Evolutionary conservation across 2,113 vertebrate genomes (phyloP), one percentile per base, ranked within the genome.

Genomic region (Chaenogobius annularis): DNA sequence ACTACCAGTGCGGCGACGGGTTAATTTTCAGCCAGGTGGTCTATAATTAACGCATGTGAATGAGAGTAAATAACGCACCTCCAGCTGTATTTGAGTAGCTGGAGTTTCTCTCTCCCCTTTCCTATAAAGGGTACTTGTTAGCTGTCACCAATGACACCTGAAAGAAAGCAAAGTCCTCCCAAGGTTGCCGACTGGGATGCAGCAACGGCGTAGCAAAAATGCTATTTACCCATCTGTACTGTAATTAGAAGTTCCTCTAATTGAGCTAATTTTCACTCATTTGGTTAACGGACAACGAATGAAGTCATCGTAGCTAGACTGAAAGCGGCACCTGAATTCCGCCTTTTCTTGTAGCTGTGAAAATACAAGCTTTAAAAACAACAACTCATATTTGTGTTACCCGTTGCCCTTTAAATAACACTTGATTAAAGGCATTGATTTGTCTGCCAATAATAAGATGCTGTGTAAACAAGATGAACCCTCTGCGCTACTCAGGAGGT

Each of bases 71-170:
- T 90, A 92, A 89, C 86, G 81, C 83, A 78, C 87, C 86, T 89
- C 85, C 90, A 91, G 90, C 89, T 92, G 90, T 91, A 87, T 91
- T 89, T 90, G 87, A 87, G 79, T 89, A 89, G 87, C 88, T 89
- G 85, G 76, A 88, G 82, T 86, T 83, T 77, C 78, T 82, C 83
- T 74, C 76, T 69, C 1, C 46, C n/a, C 83, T 69, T 79, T 62
- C 85, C 58, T 61, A 77, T 69, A 50, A 77, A 44, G 66, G 72
- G 66, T 47, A 66, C 80, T 83, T 79, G 58, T 61, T 52, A 62
- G 70, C 56, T 37, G 66, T 59, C 19, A 66, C 75, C 61, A 68
- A 66, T 31, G 31, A 85, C 83, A 86, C 83, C 84, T 87, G 82
- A 80, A 82, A 85, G 63, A 72, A 76, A 80, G 58, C 37, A 50